Evolutionary conservation across 2,888 invertebrate genomes (phyloP), one percentile per base, ranked within the genome.

Genomic region (Meliscaeva auricollis): DNA sequence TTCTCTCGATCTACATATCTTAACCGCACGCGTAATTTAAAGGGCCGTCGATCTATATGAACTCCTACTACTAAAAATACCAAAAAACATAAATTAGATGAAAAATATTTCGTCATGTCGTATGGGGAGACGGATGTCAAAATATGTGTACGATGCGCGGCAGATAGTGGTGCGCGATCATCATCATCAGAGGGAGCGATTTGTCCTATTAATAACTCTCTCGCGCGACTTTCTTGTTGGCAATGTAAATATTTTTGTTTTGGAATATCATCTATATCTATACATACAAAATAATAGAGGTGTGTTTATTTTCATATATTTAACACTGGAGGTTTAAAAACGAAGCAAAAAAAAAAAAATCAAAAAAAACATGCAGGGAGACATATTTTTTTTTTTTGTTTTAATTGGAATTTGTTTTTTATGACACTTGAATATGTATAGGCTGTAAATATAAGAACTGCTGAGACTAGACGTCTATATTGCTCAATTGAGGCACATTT

Each of bases 41-140:
- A 83, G 82, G 78, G 73, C 82, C 76, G 85, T 81, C 81, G 81
- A 77, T 81, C 81, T 73, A 73, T 76, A 56, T 69, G 68, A 77
- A 85, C 85, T 81, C 81, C 68, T 85, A 66, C 72, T 73, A 81
- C 85, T 81, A 85, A 77, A 85, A 85, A 85, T 85, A 85, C 50
- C 81, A 77, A 62, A 80, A 69, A 60, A 69, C 76, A 85, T 85
- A 81, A 85, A 85, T 85, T 81, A 85, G 81, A 81, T 44, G 81
- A 73, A 62, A 58, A 58, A 85, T 85, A 81, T 85, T 85, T 85
- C 85, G 81, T 85, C 85, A 85, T 85, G 85, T 85, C 81, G 73
- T 69, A 76, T 69, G 73, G 75, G 77, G 81, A 76, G 85, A 85
- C 81, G 81, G 76, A 85, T 85, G 85, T 81, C 85, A 85, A 85